Percentiles rank a stretch among this genome's conserved stretches.
These are phyloP conservation scores for Cyrtodaria siliqua DNA, from an alignment of 2,888 invertebrate genomes.

Conservation along the genomic window DNA sequence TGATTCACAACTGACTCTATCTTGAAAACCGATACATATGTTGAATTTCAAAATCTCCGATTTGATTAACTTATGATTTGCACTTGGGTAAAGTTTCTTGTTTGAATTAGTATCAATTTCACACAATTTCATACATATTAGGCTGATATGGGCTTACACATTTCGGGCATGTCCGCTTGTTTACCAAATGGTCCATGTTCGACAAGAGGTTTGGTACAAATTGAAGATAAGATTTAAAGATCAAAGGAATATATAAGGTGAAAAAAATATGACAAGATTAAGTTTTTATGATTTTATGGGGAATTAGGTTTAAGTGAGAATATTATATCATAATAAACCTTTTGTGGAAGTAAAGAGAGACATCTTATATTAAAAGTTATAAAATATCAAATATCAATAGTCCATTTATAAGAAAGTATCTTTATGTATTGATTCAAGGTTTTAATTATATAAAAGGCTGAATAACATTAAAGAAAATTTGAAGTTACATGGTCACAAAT, in stretches of 20 bases:
- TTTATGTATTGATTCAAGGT: too few relatives aligned
- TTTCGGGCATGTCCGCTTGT: not conserved
- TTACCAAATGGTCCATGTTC: not conserved
- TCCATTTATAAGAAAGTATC: too few relatives aligned
- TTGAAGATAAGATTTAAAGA: not conserved
- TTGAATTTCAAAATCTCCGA: slow-evolving; percentile 46
- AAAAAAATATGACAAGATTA: not conserved
- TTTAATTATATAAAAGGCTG: too few relatives aligned
- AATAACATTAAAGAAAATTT: too few relatives aligned
- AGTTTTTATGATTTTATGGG: not conserved
- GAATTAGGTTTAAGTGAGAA: not conserved
- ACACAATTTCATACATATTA: slow-evolving; percentile 59
- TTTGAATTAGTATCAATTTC: slow-evolving; percentile 38
- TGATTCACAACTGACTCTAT: slow-evolving; percentile 28
- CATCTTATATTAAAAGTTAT: not conserved
- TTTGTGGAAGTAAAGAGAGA: not conserved
- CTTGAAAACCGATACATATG: slow-evolving; percentile 49
- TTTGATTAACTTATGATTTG: slow-evolving; percentile 65
- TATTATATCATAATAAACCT: not conserved
- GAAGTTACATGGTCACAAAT: too few relatives aligned
- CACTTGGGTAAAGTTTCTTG: slow-evolving; percentile 42
- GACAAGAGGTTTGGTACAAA: not conserved
- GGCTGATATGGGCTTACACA: slow-evolving; percentile 21
- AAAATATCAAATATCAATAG: not conserved
- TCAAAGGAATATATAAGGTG: not conserved